Evolutionary conservation across 2,888 invertebrate species (phyloP).

Genomic region (Drosophila rubida): DNA sequence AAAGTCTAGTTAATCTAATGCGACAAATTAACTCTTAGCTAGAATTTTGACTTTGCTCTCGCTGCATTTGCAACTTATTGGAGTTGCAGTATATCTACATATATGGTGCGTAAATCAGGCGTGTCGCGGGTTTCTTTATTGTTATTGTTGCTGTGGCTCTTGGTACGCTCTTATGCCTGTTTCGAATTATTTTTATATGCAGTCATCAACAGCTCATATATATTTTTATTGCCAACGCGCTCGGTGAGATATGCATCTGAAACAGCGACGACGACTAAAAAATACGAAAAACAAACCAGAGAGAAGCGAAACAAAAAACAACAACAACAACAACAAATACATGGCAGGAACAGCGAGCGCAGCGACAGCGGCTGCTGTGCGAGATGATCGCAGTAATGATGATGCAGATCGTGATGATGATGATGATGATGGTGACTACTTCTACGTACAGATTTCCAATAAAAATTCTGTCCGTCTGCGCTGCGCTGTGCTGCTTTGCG

Average conservation of each 20-base stretch:
- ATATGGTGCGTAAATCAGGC: slow-evolving; percentile 23
- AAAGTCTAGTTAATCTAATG: too few relatives aligned
- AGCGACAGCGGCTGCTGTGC: slow-evolving; percentile 33
- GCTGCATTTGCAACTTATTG: too few relatives aligned
- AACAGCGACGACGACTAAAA: slow-evolving; percentile 51
- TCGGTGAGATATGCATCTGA: slow-evolving; percentile 70
- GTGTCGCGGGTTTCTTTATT: slow-evolving; percentile 38
- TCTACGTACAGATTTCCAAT: slow-evolving; percentile 81
- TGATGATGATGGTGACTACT: slow-evolving; percentile 64
- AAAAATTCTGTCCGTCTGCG: slow-evolving; percentile 60
- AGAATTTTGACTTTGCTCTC: too few relatives aligned
- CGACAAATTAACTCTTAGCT: too few relatives aligned
- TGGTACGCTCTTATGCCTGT: slow-evolving; percentile 36
- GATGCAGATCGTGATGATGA: slow-evolving; percentile 22
- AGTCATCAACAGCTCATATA: slow-evolving; percentile 80
- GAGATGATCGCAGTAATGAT: slow-evolving; percentile 33
- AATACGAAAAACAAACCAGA: slow-evolving; percentile 29
- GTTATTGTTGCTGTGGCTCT: slow-evolving; percentile 22
- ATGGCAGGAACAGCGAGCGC: slow-evolving; percentile 41
- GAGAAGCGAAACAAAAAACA: slow-evolving; percentile 29
- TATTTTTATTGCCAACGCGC: slow-evolving; percentile 76
- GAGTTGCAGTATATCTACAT: slow-evolving; percentile 26
- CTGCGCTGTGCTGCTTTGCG: slow-evolving; percentile 33
- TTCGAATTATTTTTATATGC: slow-evolving; percentile 77
- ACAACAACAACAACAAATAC: slow-evolving; percentile 38